phyloP scores from a whole-genome alignment of 2,888 invertebrate species.

The Perdita meconis region DNA sequence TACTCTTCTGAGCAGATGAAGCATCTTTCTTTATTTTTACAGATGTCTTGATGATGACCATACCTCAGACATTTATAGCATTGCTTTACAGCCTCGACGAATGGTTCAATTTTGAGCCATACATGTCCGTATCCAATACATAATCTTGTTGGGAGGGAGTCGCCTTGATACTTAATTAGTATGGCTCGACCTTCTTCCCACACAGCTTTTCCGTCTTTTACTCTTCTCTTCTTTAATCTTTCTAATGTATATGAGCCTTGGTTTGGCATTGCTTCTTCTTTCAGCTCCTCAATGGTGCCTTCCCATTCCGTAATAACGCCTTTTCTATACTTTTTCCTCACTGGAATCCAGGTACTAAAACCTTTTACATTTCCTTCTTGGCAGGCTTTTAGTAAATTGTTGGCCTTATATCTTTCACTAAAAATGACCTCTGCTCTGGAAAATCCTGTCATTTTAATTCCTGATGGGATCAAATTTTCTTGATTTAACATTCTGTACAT shows the following conservation, averaged over 20 bases:
- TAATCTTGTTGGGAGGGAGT: neutral
- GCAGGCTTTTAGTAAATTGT: neutral
- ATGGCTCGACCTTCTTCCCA: neutral
- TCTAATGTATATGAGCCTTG: neutral
- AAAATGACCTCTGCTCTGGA: neutral
- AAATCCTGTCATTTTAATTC: neutral
- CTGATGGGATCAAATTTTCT: neutral
- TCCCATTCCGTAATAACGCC: neutral
- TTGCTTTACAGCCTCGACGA: neutral
- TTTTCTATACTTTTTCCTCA: neutral
- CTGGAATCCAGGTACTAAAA: neutral
- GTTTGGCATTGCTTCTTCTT: neutral
- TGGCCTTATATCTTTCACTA: neutral
- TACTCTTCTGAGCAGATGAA: neutral
- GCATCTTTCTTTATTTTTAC: neutral
- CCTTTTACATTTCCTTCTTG: neutral
- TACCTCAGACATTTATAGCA: neutral
- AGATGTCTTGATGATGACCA: neutral
- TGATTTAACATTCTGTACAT: neutral
- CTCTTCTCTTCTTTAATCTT: neutral
- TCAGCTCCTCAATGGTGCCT: neutral
- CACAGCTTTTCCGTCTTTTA: neutral
- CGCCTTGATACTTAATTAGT: neutral
- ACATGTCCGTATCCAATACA: neutral
- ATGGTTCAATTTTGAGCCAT: neutral